These are phyloP conservation scores for Sesia apiformis DNA, from an alignment of 2,888 invertebrate genomes.

Conservation along the genomic window DNA sequence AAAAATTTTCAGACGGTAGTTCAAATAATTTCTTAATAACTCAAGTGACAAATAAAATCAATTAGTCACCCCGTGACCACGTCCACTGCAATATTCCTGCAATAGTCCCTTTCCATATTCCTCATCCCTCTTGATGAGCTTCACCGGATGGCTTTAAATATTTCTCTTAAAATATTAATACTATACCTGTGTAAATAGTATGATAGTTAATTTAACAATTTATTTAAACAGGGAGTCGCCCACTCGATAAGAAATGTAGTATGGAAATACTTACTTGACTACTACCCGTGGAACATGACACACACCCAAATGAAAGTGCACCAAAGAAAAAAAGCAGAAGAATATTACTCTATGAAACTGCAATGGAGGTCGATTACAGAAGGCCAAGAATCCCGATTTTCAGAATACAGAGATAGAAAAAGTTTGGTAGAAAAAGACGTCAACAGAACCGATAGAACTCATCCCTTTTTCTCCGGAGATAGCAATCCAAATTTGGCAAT, in stretches of 20 bases:
- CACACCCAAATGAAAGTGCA: conserved; percentile 79
- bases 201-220: too few species aligned
- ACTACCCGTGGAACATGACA: conserved; percentile 89
- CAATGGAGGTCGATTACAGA: conserved; percentile 95
- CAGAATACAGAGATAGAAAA: conserved; percentile 91
- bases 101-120: too few species aligned
- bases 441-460: conserved; percentile 93
- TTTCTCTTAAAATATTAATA: not conserved
- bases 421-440: conserved; percentile 98
- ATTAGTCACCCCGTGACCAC: too few species aligned
- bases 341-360: conserved; percentile 95
- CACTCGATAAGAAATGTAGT: conserved; percentile 85
- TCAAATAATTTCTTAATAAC: too few species aligned
- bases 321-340: conserved; percentile 83
- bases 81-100: too few species aligned
- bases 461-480: conserved; percentile 94
- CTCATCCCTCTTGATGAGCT: not conserved
- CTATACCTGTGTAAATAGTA: too few species aligned
- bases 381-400: conserved; percentile 90
- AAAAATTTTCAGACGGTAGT: too few species aligned
- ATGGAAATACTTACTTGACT: conserved; percentile 96
- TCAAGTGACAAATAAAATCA: too few species aligned
- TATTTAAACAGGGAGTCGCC: conserved; percentile 80
- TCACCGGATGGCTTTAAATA: not conserved
- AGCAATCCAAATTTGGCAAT: conserved; percentile 90